A percentile compares a stretch with the other conserved stretches of the same genome.
phyloP scores from a whole-genome alignment of 2,888 invertebrate genomes.

The Himalopsyche kuldschensis region DNA sequence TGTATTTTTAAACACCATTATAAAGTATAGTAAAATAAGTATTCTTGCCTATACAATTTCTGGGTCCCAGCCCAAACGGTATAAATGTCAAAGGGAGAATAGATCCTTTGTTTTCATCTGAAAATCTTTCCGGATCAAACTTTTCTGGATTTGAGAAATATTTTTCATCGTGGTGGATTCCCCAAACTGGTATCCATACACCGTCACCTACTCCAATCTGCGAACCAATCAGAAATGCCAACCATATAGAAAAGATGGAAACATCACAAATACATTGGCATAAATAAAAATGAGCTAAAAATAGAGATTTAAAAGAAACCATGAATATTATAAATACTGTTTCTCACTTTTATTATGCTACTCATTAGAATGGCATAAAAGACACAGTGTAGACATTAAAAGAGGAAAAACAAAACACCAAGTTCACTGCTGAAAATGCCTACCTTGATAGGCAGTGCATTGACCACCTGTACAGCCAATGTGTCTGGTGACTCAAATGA shows the following conservation, averaged over 20 bases:
- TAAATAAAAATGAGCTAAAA: not conserved
- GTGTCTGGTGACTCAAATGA: no score
- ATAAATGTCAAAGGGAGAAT: slow-evolving; percentile 14
- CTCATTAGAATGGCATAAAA: no score
- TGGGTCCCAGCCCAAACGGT: slow-evolving; percentile 28
- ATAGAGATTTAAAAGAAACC: not conserved
- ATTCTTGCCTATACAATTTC: slow-evolving; percentile 27
- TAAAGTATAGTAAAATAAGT: no score
- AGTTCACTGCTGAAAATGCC: no score
- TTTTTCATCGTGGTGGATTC: slow-evolving; percentile 45
- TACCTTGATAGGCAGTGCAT: no score
- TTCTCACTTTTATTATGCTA: not conserved
- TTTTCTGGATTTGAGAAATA: slow-evolving; percentile 43
- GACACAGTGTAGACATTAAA: no score
- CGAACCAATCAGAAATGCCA: not conserved
- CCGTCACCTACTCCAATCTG: slow-evolving; percentile 42
- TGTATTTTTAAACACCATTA: not conserved
- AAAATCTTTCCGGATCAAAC: slow-evolving; percentile 32
- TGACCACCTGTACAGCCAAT: no score
- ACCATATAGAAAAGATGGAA: not conserved
- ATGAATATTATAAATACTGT: not conserved
- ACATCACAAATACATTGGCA: not conserved
- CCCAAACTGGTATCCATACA: slow-evolving; percentile 44
- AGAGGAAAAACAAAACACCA: no score
- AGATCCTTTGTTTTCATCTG: slow-evolving; percentile 22